Percentiles rank a stretch among this genome's conserved stretches.
Evolutionary conservation across 1,140 invertebrate species (phyloP).

Genomic region (Cyclargus thomasi): DNA sequence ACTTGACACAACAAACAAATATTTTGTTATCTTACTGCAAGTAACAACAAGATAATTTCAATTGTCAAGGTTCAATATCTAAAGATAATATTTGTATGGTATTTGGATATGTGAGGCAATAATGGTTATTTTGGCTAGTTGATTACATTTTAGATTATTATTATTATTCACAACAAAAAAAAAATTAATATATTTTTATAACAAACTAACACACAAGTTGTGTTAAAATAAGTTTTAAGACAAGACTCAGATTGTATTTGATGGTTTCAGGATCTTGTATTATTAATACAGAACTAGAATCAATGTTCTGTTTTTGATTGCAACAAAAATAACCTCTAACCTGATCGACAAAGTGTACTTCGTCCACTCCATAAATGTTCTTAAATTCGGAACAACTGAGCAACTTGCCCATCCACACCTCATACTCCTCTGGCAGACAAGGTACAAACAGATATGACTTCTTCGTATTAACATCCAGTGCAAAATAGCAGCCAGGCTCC

Average conservation of each 20-base stretch:
- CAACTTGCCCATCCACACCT: conserved; percentile 92
- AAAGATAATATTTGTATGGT: background rate
- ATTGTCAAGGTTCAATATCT: conserved; percentile 3
- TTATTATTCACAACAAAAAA: too few species aligned
- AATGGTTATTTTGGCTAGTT: too few species aligned
- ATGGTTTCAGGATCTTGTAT: too few species aligned
- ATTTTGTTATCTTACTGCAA: background rate
- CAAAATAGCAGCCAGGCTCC: conserved; percentile 93
- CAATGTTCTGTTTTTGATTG: too few species aligned
- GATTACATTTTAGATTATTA: too few species aligned
- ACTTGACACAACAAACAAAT: background rate
- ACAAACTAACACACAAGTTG: too few species aligned
- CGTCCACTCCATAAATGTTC: conserved; percentile 87
- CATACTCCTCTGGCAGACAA: conserved; percentile 86
- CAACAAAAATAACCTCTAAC: conserved; percentile 56
- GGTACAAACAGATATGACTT: conserved; percentile 88
- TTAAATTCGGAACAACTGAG: conserved; percentile 82
- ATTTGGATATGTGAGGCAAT: conserved; percentile 1
- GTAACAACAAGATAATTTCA: background rate
- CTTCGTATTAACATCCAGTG: conserved; percentile 84
- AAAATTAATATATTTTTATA: too few species aligned
- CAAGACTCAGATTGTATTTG: too few species aligned
- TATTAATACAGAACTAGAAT: too few species aligned
- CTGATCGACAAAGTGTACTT: conserved; percentile 88
- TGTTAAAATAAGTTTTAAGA: too few species aligned